Evolutionary conservation across 2,797 vertebrate species (phyloP).

Genomic region (Chelmon rostratus): DNA sequence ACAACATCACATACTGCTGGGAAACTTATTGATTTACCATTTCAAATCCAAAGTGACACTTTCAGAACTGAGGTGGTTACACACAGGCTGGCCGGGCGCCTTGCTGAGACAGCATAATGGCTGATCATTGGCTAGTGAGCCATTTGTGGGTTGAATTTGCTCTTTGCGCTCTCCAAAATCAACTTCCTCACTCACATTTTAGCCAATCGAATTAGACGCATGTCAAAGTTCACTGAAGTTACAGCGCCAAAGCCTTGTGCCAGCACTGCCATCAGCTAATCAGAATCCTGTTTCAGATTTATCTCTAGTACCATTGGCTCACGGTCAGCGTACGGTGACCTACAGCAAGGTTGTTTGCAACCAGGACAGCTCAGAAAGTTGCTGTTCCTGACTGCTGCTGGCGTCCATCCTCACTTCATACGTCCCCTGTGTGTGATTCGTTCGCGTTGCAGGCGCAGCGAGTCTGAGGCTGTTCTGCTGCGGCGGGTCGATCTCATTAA

Average conservation of each 20-base stretch:
- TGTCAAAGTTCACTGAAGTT: neutral
- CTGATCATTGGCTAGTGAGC: constrained; percentile 1
- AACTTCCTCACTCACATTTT: neutral
- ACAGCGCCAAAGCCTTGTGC: neutral
- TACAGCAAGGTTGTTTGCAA: neutral
- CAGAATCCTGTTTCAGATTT: neutral
- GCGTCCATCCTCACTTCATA: neutral
- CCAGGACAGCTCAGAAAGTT: neutral
- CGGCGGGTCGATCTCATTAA: neutral
- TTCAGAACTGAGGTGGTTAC: constrained; percentile 4
- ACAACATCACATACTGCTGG: constrained; percentile 1
- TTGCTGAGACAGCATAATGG: neutral
- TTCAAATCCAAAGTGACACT: constrained; percentile 34
- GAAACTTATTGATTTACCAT: constrained; percentile 36
- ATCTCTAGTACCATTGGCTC: neutral
- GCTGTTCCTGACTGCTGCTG: neutral
- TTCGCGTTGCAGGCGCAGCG: neutral
- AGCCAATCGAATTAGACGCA: neutral
- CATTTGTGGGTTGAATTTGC: constrained; percentile 6
- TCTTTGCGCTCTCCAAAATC: neutral
- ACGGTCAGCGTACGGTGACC: neutral
- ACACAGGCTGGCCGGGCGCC: constrained; percentile 5
- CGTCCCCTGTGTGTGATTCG: neutral
- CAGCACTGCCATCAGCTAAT: constrained; percentile 1
- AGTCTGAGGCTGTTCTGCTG: neutral